Percentiles rank a stretch among this genome's conserved stretches.
Conservation (phyloP, 2,113 vertebrate genomes). For the Fregata magnificens region DNA sequence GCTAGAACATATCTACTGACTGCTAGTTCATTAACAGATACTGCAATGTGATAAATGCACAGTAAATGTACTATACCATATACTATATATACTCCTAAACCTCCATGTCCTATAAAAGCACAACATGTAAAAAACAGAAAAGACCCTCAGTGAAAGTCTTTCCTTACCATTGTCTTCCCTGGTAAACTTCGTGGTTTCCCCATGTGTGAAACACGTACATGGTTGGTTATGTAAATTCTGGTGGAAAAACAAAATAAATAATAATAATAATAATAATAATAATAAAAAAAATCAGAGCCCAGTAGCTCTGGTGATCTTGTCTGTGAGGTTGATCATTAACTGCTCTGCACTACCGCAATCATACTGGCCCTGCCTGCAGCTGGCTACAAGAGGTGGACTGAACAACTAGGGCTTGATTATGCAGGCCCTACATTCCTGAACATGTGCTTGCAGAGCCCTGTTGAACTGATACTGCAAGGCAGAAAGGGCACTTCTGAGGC, state of each 20-base stretch:
- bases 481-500: background rate
- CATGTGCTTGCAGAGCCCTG: accelerated
- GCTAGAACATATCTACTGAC: background rate
- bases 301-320: background rate
- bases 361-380: accelerated
- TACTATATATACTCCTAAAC: background rate
- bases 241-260: background rate
- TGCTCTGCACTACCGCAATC: background rate
- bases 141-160: background rate
- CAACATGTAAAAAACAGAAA: background rate
- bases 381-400: background rate
- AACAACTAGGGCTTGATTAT: too few relatives aligned
- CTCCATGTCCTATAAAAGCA: background rate
- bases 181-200: background rate
- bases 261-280: background rate
- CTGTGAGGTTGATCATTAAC: background rate
- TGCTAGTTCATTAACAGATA: background rate
- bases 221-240: background rate
- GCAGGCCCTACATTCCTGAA: background rate
- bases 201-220: background rate
- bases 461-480: background rate
- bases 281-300: background rate
- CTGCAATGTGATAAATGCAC: background rate
- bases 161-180: background rate
- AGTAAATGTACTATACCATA: background rate